Base-by-base conservation (phyloP, 2,113 vertebrate species). In the Cebus imitator region DNA sequence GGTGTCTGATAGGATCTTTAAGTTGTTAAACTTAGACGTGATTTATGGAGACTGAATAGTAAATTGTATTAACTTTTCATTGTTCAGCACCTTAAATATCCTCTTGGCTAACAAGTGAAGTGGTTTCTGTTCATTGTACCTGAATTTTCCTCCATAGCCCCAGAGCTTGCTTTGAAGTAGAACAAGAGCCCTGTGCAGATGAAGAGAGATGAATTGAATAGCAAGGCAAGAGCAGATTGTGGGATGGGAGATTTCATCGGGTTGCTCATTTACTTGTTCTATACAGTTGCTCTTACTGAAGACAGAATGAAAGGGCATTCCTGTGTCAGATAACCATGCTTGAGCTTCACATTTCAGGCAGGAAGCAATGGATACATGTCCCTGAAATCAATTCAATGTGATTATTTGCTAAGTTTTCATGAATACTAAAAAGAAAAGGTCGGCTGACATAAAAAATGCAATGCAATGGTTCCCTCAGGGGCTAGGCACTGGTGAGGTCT, bases 321-420 rank as follows among this genome's bases (percentile, higher is more conserved):
- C 48, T 9, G 12, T 82, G 95, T 92, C 88, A 88, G 23, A n/a
- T 35, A 55, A 13, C 45, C 52, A 23, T 3, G 18, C 72, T 61
- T 18, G 50, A 55, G 72, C n/a, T 95, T 37, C 75, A 37, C 0
- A 0, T 55, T 83, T 61, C 45, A 52, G 92, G 72, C 80, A 78
- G 84, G 57, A 52, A 86, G 94, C 68, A 45, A 76, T 84, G 92
- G 83, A 87, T n/a, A 6, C 45, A 45, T 37, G 66, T 88, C 81
- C 52, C 64, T 76, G 84, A 95, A 93, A 76, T 81, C 80, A 84
- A 75, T 85, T 87, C 64, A 13, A 0, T 13, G 87, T 75, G 87
- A 27, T 92, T 92, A 92, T 97, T 97, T 85, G 78, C 90, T 90
- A 84, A 57, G 94, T 97, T 95, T 94, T 92, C 94, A 97, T 96